Base-by-base conservation (phyloP, 2,888 invertebrate species). In the Poecilobothrus nobilitatus region DNA sequence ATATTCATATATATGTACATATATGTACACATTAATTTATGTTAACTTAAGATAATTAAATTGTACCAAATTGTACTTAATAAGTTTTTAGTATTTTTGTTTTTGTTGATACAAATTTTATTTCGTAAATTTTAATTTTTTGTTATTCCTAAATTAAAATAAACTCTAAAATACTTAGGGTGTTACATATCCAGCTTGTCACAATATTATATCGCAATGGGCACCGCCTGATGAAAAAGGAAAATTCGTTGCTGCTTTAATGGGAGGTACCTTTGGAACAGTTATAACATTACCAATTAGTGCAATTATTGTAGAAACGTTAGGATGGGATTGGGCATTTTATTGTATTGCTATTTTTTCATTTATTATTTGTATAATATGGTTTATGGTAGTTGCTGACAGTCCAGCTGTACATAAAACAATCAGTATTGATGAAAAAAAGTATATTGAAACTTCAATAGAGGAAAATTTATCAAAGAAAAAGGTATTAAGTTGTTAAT, bases 161-260 rank as follows among this genome's bases (percentile, higher is more conserved):
- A n/a, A n/a, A n/a, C n/a, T 12, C 12, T 22, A 64, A 34, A 62
- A 44, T 53, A 53, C n/a, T n/a, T 76, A 87, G 83, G 89, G 89
- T 15, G 83, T 87, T 33, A 79, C 85, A 33, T 89, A 88, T 77
- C 89, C 89, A 3, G 83, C 87, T 6, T 82, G 87, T 12, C 89
- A 89, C 73, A 85, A 84, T 5, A 76, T 91, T 70, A 86, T 91
- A 6, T 89, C 90, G 0, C 84, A 86, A 74, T 91, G 91, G 91
- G 85, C 89, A 0, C 90, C 91, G 0, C 89, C 90, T 1, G 84
- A 86, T n/a, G 90, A 91, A 76, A 89, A 88, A 76, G 87, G 89
- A 10, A 88, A 89, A 76, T 90, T 91, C 75, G 84, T 90, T 1
- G 87, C 88, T 74, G 86, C 89, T 0, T 82, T 90, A 74, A 87